phyloP scores from a whole-genome alignment of 2,888 invertebrate genomes.

The Hyalella azteca region DNA sequence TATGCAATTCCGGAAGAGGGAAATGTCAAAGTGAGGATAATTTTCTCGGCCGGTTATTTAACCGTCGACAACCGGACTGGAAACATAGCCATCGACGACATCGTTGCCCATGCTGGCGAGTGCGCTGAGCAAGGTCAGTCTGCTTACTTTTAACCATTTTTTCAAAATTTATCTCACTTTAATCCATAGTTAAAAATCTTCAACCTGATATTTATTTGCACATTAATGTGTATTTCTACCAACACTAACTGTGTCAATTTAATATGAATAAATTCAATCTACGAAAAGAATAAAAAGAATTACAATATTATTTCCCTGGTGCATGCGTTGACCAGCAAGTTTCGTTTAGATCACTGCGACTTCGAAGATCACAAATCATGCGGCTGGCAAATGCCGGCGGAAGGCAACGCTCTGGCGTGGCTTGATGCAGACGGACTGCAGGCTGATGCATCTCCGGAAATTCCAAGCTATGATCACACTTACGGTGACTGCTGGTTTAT shows the following conservation, averaged over 20 bases:
- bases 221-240: too few relatives aligned
- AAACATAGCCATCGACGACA: slow-evolving; percentile 5
- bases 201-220: too few relatives aligned
- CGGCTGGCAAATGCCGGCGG: slow-evolving; percentile 34
- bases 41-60: neutral
- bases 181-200: too few relatives aligned
- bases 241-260: too few relatives aligned
- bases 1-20: neutral
- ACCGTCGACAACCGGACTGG: neutral
- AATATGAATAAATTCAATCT: too few relatives aligned
- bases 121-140: slow-evolving; percentile 18
- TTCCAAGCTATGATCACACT: slow-evolving; percentile 47
- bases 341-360: slow-evolving; percentile 44
- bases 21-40: neutral
- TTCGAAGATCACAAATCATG: slow-evolving; percentile 48
- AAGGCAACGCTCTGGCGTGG: slow-evolving; percentile 38
- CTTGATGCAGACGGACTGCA: neutral
- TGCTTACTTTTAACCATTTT: too few relatives aligned
- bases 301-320: too few relatives aligned
- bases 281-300: too few relatives aligned
- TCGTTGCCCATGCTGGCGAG: neutral
- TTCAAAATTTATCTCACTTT: too few relatives aligned
- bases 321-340: too few relatives aligned
- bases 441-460: slow-evolving; percentile 9
- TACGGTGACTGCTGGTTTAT: too few relatives aligned